phyloP scores from a whole-genome alignment of 2,797 vertebrate genomes.

The Cryptoblepharus egeriae region DNA sequence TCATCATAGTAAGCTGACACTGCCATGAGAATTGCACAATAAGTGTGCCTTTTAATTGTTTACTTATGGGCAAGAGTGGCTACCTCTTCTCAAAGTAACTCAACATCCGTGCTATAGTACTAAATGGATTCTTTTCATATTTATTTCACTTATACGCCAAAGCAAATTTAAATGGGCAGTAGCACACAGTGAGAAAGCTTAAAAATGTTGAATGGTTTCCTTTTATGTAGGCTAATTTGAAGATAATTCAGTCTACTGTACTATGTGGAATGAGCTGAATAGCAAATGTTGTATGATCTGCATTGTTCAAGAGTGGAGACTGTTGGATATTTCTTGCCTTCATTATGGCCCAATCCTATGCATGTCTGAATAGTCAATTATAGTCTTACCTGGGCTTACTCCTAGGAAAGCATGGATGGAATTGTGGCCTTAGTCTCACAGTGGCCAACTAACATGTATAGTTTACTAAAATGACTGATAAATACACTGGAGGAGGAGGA shows the following conservation, averaged over 20 bases:
- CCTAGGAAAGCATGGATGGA: too few species aligned
- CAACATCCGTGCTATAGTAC: not conserved
- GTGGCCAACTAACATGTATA: not conserved
- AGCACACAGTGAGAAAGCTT: not conserved
- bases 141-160: not conserved
- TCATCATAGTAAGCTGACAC: not conserved
- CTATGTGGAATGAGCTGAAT: not conserved
- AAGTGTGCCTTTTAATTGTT: not conserved
- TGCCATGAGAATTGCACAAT: not conserved
- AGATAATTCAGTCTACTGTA: not conserved
- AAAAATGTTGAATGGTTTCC: not conserved
- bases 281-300: not conserved
- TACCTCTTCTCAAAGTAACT: not conserved
- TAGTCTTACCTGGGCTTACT: too few species aligned
- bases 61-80: not conserved
- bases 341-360: too few species aligned
- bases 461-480: not conserved
- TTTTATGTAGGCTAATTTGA: not conserved
- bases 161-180: not conserved
- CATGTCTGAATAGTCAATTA: too few species aligned
- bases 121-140: not conserved
- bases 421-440: not conserved
- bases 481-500: not conserved
- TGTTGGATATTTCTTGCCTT: not conserved
- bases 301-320: not conserved